A percentile compares a stretch with the other conserved stretches of the same genome.
These are phyloP conservation scores for Epinotia demarniana DNA, from an alignment of 2,888 invertebrate species.

Conservation along the genomic window DNA sequence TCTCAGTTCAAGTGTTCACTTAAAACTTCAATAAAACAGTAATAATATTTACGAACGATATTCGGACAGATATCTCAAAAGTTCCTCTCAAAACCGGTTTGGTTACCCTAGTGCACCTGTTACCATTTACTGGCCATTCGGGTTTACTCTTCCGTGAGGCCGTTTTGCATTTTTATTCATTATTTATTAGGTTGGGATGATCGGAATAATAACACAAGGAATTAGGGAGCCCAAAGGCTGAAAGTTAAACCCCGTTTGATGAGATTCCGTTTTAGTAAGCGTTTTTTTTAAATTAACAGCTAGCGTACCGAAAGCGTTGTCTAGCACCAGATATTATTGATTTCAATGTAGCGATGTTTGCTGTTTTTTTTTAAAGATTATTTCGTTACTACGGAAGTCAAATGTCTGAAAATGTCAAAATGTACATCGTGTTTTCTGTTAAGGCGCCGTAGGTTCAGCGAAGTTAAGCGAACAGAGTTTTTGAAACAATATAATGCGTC, in stretches of 20 bases:
- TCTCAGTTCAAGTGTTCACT: constrained; percentile 32
- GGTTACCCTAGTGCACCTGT: constrained; percentile 73
- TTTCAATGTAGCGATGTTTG: too few relatives aligned
- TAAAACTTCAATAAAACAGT: constrained; percentile 45
- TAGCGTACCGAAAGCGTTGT: background rate
- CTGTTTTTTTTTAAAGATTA: too few relatives aligned
- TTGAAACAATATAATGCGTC: too few relatives aligned
- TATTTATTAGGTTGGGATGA: constrained; percentile 61
- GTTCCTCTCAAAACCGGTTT: constrained; percentile 60
- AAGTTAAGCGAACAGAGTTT: too few relatives aligned
- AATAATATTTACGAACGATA: constrained; percentile 41
- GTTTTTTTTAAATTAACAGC: background rate
- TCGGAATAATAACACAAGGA: constrained; percentile 48
- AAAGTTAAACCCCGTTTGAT: constrained; percentile 24
- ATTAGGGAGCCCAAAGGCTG: constrained; percentile 53
- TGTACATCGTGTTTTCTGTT: too few relatives aligned
- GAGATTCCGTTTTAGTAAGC: constrained; percentile 6
- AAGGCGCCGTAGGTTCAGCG: too few relatives aligned
- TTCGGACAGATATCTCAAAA: constrained; percentile 36
- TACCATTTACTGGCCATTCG: constrained; percentile 71
- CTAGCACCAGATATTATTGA: background rate
- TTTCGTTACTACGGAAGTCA: too few relatives aligned
- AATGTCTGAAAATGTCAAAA: too few relatives aligned
- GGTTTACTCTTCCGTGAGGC: constrained; percentile 72
- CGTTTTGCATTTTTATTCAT: constrained; percentile 75